Percentiles rank a stretch among this genome's conserved stretches.
phyloP scores from a whole-genome alignment of 92 coral and sea anemone species.

The Blastomussa wellsi region DNA sequence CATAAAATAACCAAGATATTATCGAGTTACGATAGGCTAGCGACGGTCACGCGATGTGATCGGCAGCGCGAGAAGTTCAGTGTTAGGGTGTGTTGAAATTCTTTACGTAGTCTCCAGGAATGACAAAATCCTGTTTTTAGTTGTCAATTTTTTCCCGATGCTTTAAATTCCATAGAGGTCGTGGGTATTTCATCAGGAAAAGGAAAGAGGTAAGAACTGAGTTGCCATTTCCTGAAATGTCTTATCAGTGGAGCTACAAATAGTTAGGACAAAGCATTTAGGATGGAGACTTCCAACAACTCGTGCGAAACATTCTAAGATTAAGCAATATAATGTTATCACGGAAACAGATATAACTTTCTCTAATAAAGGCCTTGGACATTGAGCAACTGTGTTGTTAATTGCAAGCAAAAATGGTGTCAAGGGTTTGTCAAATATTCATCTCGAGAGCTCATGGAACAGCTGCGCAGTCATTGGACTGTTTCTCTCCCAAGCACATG shows the following conservation, averaged over 20 bases:
- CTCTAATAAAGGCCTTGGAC: not conserved
- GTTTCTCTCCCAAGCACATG: not conserved
- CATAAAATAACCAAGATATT: constrained; percentile 6
- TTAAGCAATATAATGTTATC: not conserved
- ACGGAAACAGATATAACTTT: no score
- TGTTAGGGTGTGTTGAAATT: constrained; percentile 3
- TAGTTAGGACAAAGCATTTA: not conserved
- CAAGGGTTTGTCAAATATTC: not conserved
- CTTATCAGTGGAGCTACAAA: not conserved
- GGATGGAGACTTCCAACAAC: no score
- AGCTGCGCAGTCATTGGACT: not conserved
- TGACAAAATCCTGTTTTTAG: not conserved
- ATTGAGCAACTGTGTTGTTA: not conserved
- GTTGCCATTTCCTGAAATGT: not conserved
- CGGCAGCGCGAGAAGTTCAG: not conserved
- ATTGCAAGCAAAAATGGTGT: not conserved
- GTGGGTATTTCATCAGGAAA: not conserved
- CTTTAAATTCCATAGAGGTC: not conserved
- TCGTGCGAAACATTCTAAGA: not conserved
- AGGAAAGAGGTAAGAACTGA: not conserved
- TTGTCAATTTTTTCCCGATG: not conserved
- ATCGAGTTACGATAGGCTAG: not conserved
- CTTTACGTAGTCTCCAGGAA: not conserved
- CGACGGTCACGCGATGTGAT: constrained; percentile 25
- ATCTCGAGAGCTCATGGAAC: not conserved